Percentiles rank a stretch among this genome's conserved stretches.
These are phyloP conservation scores for Thereva unica DNA, from an alignment of 2,888 invertebrate genomes.

Conservation along the genomic window DNA sequence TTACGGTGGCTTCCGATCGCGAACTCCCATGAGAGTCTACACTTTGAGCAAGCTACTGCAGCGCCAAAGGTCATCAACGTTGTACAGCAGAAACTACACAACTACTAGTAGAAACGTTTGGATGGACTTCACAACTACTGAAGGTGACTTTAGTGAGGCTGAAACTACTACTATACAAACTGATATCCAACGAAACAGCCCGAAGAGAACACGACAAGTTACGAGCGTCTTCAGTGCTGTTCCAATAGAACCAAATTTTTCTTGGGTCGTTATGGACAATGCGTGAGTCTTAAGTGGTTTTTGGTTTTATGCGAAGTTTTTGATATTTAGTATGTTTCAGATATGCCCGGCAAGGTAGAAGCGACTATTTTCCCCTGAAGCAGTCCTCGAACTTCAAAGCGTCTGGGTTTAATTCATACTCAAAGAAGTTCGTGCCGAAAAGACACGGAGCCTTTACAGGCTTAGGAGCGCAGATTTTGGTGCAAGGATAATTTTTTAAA, in stretches of 20 bases:
- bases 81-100: neutral
- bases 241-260: conserved; percentile 19
- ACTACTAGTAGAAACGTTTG: neutral
- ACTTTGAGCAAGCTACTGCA: conserved; percentile 23
- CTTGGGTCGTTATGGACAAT: conserved; percentile 18
- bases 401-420: neutral
- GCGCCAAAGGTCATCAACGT: neutral
- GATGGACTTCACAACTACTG: neutral
- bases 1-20: conserved; percentile 23
- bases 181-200: neutral
- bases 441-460: conserved; percentile 4
- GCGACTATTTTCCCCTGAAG: neutral
- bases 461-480: conserved; percentile 28
- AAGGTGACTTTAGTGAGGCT: neutral
- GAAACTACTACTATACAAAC: too few relatives aligned
- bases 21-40: conserved; percentile 21
- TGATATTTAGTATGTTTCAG: neutral
- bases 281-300: neutral
- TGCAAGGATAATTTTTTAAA: conserved; percentile 14
- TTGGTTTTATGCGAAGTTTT: neutral
- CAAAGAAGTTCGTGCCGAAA: conserved; percentile 25
- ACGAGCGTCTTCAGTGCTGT: neutral
- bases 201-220: conserved; percentile 14
- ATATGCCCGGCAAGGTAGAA: neutral
- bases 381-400: conserved; percentile 11